These are phyloP conservation scores for Thelaira solivaga DNA, from an alignment of 2,888 invertebrate genomes.

Conservation along the genomic window DNA sequence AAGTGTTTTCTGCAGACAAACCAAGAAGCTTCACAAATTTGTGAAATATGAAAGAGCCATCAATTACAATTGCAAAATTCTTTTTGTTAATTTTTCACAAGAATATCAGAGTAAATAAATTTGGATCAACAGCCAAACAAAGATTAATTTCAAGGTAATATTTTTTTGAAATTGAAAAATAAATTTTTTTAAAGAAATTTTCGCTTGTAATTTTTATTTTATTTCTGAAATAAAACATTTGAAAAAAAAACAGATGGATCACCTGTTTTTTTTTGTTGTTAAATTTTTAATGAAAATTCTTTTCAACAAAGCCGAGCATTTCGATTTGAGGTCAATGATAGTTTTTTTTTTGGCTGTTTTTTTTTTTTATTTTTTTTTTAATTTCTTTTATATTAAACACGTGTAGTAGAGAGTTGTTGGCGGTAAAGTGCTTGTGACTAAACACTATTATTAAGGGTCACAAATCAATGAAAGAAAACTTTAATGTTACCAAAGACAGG, in stretches of 20 bases:
- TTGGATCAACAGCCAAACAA: no score
- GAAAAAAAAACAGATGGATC: slow-evolving; percentile 21
- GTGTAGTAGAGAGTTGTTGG: slow-evolving; percentile 46
- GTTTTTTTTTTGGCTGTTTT: slow-evolving; percentile 1
- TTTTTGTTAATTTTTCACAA: no score
- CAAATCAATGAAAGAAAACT: slow-evolving; percentile 64
- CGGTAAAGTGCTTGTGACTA: slow-evolving; percentile 61
- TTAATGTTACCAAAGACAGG: slow-evolving; percentile 55
- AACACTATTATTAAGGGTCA: slow-evolving; percentile 65
- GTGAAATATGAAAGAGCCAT: no score
- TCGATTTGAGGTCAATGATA: slow-evolving; percentile 59
- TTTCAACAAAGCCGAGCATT: slow-evolving; percentile 56
- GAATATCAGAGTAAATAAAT: no score
- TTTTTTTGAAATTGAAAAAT: no score
- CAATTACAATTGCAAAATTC: no score
- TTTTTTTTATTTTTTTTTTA: not conserved
- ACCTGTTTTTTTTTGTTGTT: slow-evolving; percentile 46
- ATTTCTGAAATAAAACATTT: no score
- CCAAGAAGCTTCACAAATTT: no score
- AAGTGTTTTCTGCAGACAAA: no score
- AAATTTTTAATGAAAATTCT: slow-evolving; percentile 44
- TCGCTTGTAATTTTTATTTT: no score
- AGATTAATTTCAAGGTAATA: no score
- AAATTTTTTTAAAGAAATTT: no score
- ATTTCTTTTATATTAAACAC: slow-evolving; percentile 20